A percentile compares a stretch with the other conserved stretches of the same genome.
These are phyloP conservation scores for Furcula furcula DNA, from an alignment of 2,888 invertebrate species.

Conservation along the genomic window DNA sequence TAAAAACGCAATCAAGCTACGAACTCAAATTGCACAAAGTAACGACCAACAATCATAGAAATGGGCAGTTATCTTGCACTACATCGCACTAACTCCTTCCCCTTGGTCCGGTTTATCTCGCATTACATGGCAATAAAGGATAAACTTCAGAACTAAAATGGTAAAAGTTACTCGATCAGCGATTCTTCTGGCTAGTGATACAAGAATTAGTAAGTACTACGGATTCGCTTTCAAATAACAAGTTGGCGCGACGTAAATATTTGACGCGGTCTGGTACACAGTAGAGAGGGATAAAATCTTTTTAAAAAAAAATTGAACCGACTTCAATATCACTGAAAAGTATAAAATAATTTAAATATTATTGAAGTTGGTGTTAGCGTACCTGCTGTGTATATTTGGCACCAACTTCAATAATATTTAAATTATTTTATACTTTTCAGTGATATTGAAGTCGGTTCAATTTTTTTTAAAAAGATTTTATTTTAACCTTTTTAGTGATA, in stretches of 20 bases:
- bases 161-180: constrained; percentile 31
- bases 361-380: no score
- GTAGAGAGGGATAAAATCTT: constrained; percentile 25
- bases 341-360: no score
- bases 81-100: constrained; percentile 33
- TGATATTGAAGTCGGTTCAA: no score
- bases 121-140: constrained; percentile 55
- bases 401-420: no score
- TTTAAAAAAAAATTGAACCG: no score
- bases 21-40: constrained; percentile 6
- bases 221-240: constrained; percentile 21
- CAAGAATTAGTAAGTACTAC: constrained; percentile 23
- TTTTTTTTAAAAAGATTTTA: no score
- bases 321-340: no score
- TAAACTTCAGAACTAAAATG: constrained; percentile 45
- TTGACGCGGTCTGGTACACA: constrained; percentile 47
- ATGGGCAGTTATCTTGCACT: constrained; percentile 30
- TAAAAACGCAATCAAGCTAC: constrained; percentile 11
- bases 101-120: constrained; percentile 38
- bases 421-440: no score
- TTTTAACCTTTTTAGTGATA: no score
- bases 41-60: constrained; percentile 24
- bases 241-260: constrained; percentile 40
- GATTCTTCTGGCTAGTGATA: constrained; percentile 39
- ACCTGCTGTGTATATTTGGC: no score